Evolutionary conservation across 2,797 vertebrate genomes (phyloP).

Genomic region (Bothrops alternatus): DNA sequence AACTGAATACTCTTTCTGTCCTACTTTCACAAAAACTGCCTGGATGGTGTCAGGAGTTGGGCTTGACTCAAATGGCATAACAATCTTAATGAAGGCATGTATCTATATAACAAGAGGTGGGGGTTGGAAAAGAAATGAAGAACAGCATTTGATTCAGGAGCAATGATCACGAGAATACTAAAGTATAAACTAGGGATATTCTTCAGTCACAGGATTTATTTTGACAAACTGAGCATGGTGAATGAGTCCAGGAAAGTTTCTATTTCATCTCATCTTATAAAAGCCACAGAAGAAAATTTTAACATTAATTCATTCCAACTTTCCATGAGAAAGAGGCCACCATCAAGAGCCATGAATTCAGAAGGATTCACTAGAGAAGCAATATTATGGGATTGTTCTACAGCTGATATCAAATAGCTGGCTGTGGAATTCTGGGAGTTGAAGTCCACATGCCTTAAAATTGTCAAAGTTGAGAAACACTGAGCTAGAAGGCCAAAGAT

Average conservation of each 20-base stretch:
- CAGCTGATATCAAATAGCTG: not conserved
- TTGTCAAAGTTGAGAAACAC: too few species aligned
- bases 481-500: not conserved
- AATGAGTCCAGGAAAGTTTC: not conserved
- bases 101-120: not conserved
- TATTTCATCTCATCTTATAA: not conserved
- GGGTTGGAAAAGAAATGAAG: not conserved
- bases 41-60: not conserved
- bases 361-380: not conserved
- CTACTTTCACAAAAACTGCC: not conserved
- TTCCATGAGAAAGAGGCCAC: not conserved
- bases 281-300: not conserved
- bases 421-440: too few species aligned
- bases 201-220: not conserved
- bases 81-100: not conserved
- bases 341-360: not conserved
- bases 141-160: not conserved
- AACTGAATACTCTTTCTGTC: not conserved
- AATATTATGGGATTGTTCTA: not conserved
- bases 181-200: not conserved
- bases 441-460: too few species aligned
- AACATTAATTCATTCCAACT: conserved; percentile 14
- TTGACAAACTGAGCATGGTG: not conserved
- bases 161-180: not conserved
- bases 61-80: not conserved